Conservation (phyloP, 1,140 invertebrate species). For the Papilio xuthus region DNA sequence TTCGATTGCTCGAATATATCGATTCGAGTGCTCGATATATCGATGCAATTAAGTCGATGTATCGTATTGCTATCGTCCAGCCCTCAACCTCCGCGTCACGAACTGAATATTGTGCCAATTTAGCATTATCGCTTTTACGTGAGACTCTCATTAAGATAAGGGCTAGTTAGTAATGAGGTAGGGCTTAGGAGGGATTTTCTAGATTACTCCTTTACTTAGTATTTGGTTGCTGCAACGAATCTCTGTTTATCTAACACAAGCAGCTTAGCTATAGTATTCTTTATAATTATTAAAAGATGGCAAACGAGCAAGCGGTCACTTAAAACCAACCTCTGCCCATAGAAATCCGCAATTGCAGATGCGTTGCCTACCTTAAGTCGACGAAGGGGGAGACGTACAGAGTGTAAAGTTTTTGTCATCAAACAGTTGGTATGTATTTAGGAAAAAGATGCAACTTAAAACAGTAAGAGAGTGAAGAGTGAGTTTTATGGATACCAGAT, state of each 20-base stretch:
- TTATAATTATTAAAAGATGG: too few species aligned
- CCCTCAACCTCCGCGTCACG: constrained; percentile 44
- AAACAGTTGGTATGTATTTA: background rate
- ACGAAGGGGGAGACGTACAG: too few species aligned
- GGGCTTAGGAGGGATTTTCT: constrained; percentile 21
- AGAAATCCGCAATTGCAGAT: too few species aligned
- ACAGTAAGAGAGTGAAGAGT: too few species aligned
- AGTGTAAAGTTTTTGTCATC: too few species aligned
- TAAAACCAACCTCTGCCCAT: too few species aligned
- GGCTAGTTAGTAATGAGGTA: constrained; percentile 25
- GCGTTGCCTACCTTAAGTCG: too few species aligned
- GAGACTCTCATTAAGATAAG: constrained; percentile 45
- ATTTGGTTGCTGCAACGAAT: constrained; percentile 1
- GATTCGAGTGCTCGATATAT: constrained; percentile 38
- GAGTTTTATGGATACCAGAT: too few species aligned
- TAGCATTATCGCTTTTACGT: constrained; percentile 49
- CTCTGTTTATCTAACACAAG: background rate
- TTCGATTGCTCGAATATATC: constrained; percentile 31
- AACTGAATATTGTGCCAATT: constrained; percentile 47
- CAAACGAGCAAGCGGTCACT: too few species aligned
- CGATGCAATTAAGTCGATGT: constrained; percentile 49
- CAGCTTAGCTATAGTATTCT: background rate
- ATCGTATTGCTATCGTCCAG: constrained; percentile 45
- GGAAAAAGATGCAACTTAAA: too few species aligned
- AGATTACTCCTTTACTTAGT: background rate